Conservation (phyloP, 2,113 vertebrate species). For the Tragelaphus strepsiceros region DNA sequence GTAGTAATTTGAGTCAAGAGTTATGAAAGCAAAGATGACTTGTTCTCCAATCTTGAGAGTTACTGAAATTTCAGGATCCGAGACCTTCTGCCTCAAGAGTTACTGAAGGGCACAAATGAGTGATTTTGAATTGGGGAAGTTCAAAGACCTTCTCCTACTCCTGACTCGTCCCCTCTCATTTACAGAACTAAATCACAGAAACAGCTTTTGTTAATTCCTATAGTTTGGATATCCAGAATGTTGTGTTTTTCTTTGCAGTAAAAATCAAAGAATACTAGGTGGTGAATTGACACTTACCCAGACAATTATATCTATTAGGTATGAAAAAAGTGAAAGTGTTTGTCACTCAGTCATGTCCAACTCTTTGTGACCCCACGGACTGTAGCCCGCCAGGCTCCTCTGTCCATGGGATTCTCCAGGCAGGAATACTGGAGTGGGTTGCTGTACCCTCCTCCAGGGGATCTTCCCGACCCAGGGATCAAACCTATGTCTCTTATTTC, state of each 20-base stretch:
- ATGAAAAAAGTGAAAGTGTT: background rate
- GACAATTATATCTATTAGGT: background rate
- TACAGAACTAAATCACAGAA: background rate
- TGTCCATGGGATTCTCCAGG: background rate
- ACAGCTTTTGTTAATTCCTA: background rate
- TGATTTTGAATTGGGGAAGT: background rate
- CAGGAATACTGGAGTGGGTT: background rate
- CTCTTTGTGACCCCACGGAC: background rate
- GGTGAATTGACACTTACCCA: background rate
- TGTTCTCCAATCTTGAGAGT: background rate
- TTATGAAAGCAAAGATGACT: background rate
- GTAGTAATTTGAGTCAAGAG: background rate
- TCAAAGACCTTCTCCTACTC: background rate
- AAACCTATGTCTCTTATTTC: background rate
- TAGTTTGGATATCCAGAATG: background rate
- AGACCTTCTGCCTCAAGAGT: background rate
- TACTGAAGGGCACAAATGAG: background rate
- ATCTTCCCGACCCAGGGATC: background rate
- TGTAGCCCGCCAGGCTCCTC: background rate
- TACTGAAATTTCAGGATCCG: background rate
- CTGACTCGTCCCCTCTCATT: background rate
- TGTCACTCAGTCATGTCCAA: fast-evolving
- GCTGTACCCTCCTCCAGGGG: background rate
- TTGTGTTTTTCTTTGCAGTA: background rate
- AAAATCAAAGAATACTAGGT: background rate